Conservation (phyloP, 2,797 vertebrate genomes). For the Furcifer pardalis region DNA sequence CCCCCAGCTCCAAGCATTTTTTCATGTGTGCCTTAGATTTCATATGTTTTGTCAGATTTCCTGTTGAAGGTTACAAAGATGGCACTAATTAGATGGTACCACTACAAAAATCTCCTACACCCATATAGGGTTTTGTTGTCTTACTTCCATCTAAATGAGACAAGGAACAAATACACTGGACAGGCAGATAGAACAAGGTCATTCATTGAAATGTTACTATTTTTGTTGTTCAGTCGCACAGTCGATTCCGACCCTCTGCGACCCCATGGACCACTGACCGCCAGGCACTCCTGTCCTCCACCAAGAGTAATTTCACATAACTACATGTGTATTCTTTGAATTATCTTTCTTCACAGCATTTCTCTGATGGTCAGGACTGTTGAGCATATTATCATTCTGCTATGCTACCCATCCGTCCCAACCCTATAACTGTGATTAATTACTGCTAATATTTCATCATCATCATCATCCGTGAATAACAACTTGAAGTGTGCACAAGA, state of each 20-base stretch:
- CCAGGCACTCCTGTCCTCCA: no score
- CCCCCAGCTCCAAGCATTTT: slow-evolving; percentile 97
- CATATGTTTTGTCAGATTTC: slow-evolving; percentile 99
- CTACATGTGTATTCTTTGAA: not conserved
- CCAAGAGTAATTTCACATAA: no score
- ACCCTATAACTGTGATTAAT: not conserved
- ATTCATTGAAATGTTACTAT: slow-evolving; percentile 4
- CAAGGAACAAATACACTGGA: slow-evolving; percentile 2
- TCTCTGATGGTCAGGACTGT: not conserved
- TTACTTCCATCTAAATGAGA: not conserved
- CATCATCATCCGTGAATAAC: not conserved
- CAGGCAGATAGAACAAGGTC: slow-evolving; percentile 23
- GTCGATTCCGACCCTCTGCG: no score
- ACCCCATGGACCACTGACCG: no score
- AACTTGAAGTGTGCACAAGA: not conserved
- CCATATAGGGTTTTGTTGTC: slow-evolving; percentile 4
- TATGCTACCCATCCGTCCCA: not conserved
- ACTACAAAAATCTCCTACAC: slow-evolving; percentile 28
- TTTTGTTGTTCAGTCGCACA: no score
- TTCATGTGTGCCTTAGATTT: slow-evolving; percentile 99
- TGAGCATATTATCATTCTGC: not conserved
- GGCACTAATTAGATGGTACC: slow-evolving; percentile 45
- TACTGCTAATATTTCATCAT: not conserved
- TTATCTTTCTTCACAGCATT: not conserved
- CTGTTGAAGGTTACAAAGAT: slow-evolving; percentile 71